Base-by-base conservation (phyloP, 1,140 invertebrate genomes). In the Chlorops oryzae region DNA sequence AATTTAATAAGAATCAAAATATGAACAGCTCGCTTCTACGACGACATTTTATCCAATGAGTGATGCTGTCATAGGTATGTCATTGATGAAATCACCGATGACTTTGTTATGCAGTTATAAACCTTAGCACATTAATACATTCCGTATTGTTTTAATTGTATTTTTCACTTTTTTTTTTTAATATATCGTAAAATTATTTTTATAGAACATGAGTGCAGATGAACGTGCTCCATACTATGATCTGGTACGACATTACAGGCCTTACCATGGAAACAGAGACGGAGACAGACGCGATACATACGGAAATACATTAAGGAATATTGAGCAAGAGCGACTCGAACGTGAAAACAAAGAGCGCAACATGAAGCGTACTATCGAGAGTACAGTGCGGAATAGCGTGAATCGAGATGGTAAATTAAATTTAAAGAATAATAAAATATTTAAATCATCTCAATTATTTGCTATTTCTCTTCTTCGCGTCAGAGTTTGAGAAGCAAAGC, bases 351-450 rank as follows among this genome's bases (percentile, higher is more conserved):
- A 21, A 1, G 5, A 50, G 9, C 34, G 42, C 5, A 15, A 23
- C 0, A 70, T 64, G 54, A 68, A 70, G 34, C 58, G 57, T 1
- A 32, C 9, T 10, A 70, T 57, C 5, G 64, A 70, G 2, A 51
- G 42, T 4, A 53, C 58, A 2, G 56, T 70, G 0, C 20, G 47
- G 2, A 22, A 49, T 0, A 53, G 52, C 4, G 62, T 46, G 4
- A 48, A 46, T 2, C 39, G 45, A 0, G 15, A 56, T 41, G 58
- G 67, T 70, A 47, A 51, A 38, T 24, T 20, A 18, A 17, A 35
- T n/a, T 38, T 7, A 6, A 21, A 0, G 2, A n/a, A 2, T 17
- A 38, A 45, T 24, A 9, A 34, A 9, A 35, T 32, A 17, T 45
- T 10, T 17, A 32, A 9, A 13, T 28, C 18, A 23, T 32, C 4